These are phyloP conservation scores for Threskiornis aethiopicus DNA, from an alignment of 2,797 vertebrate genomes.

Conservation along the genomic window DNA sequence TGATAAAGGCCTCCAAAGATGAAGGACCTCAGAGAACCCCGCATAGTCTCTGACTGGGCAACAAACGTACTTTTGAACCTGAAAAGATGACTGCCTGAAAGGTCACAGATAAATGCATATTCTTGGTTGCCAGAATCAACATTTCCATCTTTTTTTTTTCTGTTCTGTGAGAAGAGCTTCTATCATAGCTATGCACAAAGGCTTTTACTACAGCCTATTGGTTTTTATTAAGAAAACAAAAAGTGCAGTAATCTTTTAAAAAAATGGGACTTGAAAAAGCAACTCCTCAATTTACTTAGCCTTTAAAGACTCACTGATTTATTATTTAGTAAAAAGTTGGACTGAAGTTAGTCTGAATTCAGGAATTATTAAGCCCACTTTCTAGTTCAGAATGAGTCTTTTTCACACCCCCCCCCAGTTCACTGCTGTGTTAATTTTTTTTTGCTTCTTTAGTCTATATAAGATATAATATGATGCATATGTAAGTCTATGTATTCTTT, in stretches of 20 bases:
- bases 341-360: neutral
- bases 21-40: neutral
- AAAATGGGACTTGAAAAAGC: neutral
- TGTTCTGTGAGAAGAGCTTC: slow-evolving; percentile 3
- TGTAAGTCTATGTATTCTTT: neutral
- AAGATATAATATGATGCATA: neutral
- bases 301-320: neutral
- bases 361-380: neutral
- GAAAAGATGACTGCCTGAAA: neutral
- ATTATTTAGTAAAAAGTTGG: neutral
- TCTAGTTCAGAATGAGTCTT: neutral
- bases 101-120: neutral
- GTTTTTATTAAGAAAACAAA: slow-evolving; percentile 14
- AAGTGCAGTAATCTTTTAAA: neutral
- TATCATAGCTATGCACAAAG: slow-evolving; percentile 10
- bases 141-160: neutral
- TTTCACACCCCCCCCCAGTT: neutral
- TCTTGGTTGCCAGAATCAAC: slow-evolving; percentile 30
- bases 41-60: neutral
- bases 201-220: neutral
- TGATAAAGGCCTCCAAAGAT: neutral
- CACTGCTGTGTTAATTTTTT: neutral
- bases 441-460: neutral
- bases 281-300: neutral
- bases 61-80: neutral